Conservation (phyloP, 2,113 vertebrate genomes). For the Dissostichus mawsoni region DNA sequence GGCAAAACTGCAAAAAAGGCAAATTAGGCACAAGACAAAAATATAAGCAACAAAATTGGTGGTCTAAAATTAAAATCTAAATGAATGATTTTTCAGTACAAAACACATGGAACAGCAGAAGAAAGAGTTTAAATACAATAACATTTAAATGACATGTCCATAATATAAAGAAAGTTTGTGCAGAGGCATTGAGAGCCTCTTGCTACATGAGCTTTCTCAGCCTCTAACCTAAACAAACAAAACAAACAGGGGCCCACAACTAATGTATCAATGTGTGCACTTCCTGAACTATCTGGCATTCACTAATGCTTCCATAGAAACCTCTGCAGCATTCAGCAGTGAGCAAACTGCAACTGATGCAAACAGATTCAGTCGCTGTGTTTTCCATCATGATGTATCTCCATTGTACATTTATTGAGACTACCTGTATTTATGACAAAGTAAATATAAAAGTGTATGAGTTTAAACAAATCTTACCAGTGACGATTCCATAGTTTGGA, state of each 20-base stretch:
- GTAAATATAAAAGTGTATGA: background rate
- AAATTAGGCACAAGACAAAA: background rate
- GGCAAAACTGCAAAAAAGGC: background rate
- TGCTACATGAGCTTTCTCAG: slow-evolving; percentile 14
- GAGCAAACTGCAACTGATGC: slow-evolving; percentile 34
- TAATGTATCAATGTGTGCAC: slow-evolving; percentile 41
- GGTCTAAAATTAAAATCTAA: too few relatives aligned
- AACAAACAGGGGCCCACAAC: slow-evolving; percentile 21
- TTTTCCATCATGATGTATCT: background rate
- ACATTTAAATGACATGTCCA: background rate
- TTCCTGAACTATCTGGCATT: slow-evolving; percentile 55
- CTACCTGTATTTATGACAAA: background rate
- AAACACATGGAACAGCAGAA: background rate
- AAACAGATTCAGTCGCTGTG: slow-evolving; percentile 30
- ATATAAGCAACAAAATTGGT: background rate
- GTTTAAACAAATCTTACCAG: slow-evolving; percentile 84
- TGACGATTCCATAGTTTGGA: slow-evolving; percentile 98
- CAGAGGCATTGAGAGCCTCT: slow-evolving; percentile 18
- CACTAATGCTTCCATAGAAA: slow-evolving; percentile 62
- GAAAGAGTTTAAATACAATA: background rate
- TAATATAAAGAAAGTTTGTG: slow-evolving; percentile 6
- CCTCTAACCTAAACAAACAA: slow-evolving; percentile 28
- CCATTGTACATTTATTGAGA: background rate
- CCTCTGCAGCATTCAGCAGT: slow-evolving; percentile 36
- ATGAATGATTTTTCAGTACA: background rate